These are phyloP conservation scores for Leistus spinibarbis DNA, from an alignment of 2,888 invertebrate species.

Conservation along the genomic window DNA sequence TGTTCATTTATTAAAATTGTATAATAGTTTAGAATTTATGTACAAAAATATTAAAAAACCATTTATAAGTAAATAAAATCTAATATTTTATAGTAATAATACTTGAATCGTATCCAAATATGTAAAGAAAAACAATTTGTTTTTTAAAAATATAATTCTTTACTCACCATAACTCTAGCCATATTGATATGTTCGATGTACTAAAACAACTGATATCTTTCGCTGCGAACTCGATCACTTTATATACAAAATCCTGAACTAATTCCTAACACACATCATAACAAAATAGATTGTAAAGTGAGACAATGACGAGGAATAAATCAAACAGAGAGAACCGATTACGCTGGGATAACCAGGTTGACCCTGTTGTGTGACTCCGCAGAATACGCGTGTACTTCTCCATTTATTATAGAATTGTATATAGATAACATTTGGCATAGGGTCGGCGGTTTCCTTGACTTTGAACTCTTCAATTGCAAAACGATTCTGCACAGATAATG, in stretches of 20 bases:
- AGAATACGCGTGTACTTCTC: too few relatives aligned
- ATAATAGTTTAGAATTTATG: too few relatives aligned
- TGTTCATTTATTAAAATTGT: too few relatives aligned
- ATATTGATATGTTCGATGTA: neutral
- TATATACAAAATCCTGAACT: neutral
- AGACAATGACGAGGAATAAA: neutral
- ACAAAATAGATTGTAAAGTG: neutral
- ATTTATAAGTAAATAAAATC: too few relatives aligned
- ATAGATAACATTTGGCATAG: constrained; percentile 4
- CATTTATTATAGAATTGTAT: neutral
- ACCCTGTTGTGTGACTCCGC: neutral
- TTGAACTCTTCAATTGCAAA: neutral
- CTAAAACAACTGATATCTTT: neutral
- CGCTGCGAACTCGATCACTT: neutral
- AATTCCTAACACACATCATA: neutral
- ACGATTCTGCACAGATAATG: neutral
- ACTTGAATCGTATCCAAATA: too few relatives aligned
- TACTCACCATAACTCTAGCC: neutral
- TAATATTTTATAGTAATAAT: too few relatives aligned
- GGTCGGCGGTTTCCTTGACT: constrained; percentile 17
- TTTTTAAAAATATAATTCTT: neutral
- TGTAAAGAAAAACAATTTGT: too few relatives aligned
- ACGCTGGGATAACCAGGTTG: neutral
- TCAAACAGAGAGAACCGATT: neutral
- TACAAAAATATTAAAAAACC: too few relatives aligned